Evolutionary conservation across 2,797 vertebrate genomes (phyloP).

Genomic region (Enteromius trimaculatus): DNA sequence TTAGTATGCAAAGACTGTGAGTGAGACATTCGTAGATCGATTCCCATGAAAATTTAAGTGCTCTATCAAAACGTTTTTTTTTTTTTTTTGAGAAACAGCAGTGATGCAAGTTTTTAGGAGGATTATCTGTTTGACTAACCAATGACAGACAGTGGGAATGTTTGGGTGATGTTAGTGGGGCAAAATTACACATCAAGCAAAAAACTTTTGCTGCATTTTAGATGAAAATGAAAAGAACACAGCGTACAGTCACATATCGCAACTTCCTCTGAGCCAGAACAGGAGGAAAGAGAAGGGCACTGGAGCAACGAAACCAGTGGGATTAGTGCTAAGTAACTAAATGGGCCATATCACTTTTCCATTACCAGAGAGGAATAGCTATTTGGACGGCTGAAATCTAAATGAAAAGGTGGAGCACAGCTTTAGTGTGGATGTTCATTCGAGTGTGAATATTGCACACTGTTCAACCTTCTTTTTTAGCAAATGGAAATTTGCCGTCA

Average conservation of each 20-base stretch:
- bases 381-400: slow-evolving; percentile 70
- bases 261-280: slow-evolving; percentile 31
- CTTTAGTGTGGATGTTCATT: slow-evolving; percentile 57
- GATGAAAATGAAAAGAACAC: neutral
- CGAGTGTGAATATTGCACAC: slow-evolving; percentile 65
- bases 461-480: slow-evolving; percentile 53
- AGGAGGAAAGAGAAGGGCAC: slow-evolving; percentile 53
- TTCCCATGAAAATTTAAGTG: neutral
- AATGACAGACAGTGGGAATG: neutral
- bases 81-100: neutral
- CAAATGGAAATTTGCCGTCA: slow-evolving; percentile 72
- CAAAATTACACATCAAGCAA: neutral
- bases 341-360: slow-evolving; percentile 76
- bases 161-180: neutral
- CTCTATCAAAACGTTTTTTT: neutral
- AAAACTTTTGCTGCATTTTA: neutral
- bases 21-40: neutral
- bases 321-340: slow-evolving; percentile 79
- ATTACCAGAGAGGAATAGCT: slow-evolving; percentile 73
- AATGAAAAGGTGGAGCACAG: slow-evolving; percentile 70
- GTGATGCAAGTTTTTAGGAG: neutral
- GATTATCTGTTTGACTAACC: neutral
- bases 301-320: slow-evolving; percentile 66
- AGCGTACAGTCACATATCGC: neutral
- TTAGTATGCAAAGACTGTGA: neutral